Evolutionary conservation across 2,113 vertebrate species (phyloP), one percentile per base, ranked within the genome.

Genomic region (Pelobates fuscus): DNA sequence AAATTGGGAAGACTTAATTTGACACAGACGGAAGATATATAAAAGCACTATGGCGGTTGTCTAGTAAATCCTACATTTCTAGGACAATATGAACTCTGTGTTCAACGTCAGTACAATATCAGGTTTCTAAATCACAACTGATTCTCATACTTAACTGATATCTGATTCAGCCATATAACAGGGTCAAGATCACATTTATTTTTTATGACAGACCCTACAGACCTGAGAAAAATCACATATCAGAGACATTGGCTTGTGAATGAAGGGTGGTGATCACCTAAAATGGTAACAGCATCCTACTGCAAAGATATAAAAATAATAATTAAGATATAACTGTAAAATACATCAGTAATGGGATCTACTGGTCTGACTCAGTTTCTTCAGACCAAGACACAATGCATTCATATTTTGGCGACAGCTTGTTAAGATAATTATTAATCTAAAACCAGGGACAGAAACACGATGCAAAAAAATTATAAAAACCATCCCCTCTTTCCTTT

Each of bases 11-110:
- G 77, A 77, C 78, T 79, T 71, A 20, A 77, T 86, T 89, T 85
- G 88, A 87, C 85, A 86, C 80, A 60, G 80, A 80, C 81, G 80
- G 26, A 60, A 72, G 82, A 70, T 67, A 54, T 67, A 49, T 17
- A 65, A 76, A 82, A 82, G 79, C 80, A 81, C 82, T 80, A 80
- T 78, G 77, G 70, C 64, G n/a, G n/a, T 78, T 68, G 17, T 30
- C 14, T 46, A 61, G 24, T 23, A n/a, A 20, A n/a, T 55, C n/a
- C 23, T 55, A 32, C n/a, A 15, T 54, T 62, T 25, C 23, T 46
- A 18, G 41, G 41, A 21, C 67, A 20, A 66, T 24, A 21, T 59
- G 72, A 24, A 44, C 37, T 54, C 63, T 26, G 37, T 54, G 8
- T 66, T 10, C 17, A 43, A 65, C 62, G 37, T 41, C 37, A 59